Percentiles rank a stretch among this genome's conserved stretches.
phyloP scores from a whole-genome alignment of 2,797 vertebrate species.

The Halcyon leucocephala region DNA sequence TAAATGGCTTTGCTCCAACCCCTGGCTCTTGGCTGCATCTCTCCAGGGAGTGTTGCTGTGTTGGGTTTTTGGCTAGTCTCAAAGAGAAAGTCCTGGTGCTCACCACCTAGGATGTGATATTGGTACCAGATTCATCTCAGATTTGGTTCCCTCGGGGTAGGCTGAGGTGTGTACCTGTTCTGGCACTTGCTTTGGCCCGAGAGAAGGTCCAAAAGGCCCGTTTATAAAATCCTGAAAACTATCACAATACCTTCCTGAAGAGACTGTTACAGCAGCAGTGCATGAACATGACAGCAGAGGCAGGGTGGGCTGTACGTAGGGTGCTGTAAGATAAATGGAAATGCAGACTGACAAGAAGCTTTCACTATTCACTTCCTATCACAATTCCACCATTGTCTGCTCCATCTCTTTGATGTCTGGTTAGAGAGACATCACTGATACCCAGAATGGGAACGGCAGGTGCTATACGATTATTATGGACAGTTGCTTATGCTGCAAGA shows the following conservation, averaged over 20 bases:
- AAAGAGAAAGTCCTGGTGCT: not conserved
- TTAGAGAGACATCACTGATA: slow-evolving; percentile 50
- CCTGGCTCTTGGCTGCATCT: not conserved
- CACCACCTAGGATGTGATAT: fast-evolving
- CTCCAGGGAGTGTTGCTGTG: not conserved
- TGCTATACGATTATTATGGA: slow-evolving; percentile 19
- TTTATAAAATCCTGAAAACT: not conserved
- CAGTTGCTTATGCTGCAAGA: slow-evolving; percentile 21
- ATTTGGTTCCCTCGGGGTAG: not conserved
- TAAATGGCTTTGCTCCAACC: not conserved
- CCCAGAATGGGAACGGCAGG: slow-evolving; percentile 53
- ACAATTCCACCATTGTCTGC: slow-evolving; percentile 67
- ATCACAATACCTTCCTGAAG: not conserved
- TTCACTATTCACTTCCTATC: slow-evolving; percentile 61
- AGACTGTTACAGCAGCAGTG: not conserved
- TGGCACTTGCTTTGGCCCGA: not conserved
- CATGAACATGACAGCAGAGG: not conserved
- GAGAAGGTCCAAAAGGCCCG: not conserved
- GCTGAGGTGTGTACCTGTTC: not conserved
- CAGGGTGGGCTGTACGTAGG: not conserved
- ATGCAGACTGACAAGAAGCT: slow-evolving; percentile 43
- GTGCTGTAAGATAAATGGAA: slow-evolving; percentile 47
- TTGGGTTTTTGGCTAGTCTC: not conserved
- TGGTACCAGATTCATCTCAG: fast-evolving
- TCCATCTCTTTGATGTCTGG: slow-evolving; percentile 65